Base-by-base conservation (phyloP, 2,888 invertebrate genomes). In the Watsonalla cultraria region DNA sequence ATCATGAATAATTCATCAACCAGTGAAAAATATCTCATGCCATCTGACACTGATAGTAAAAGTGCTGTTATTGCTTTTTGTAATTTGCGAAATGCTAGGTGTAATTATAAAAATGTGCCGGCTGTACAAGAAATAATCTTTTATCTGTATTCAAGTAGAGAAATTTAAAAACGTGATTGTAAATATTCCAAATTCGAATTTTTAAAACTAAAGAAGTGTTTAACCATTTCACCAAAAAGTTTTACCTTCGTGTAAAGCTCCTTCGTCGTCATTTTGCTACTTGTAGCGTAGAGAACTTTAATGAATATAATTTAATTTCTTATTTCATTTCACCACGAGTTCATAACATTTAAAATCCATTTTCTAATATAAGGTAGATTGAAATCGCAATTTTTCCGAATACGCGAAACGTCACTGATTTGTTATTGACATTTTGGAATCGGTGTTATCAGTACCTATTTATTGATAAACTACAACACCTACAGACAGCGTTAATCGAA, bases 231-330 rank as follows among this genome's bases (percentile, higher is more conserved):
- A 59, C 55, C 35, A 47, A 45, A 48, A 57, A 56, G 61, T 61
- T 67, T 79, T 86, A 91, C 91, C 91, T 91, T 90, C 14, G 91
- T 91, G 60, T 90, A 91, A 0, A 91, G 74, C 74, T 91, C 91
- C 77, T 91, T 91, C 54, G 91, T 91, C 53, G 91, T 91, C 91
- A 91, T 91, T 67, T 80, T 88, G 70, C 54, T 65, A 55, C 64
- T 64, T 61, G 62, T 56, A 54, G 51, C 52, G 51, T 59, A 55
- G 57, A 58, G 62, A 11, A 58, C 59, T 61, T 59, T 61, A 65
- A 53, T 59, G 58, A 68, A 60, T 63, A 62, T 54, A 59, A 62
- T 65, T 57, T 57, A 60, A 66, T 65, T 57, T 61, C 61, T 69
- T 60, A 66, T 69, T 74, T 82, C 80, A 85, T 80, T 86, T 86